phyloP scores from a whole-genome alignment of 1,140 invertebrate genomes.

The Aphelenchoides fujianensis region DNA sequence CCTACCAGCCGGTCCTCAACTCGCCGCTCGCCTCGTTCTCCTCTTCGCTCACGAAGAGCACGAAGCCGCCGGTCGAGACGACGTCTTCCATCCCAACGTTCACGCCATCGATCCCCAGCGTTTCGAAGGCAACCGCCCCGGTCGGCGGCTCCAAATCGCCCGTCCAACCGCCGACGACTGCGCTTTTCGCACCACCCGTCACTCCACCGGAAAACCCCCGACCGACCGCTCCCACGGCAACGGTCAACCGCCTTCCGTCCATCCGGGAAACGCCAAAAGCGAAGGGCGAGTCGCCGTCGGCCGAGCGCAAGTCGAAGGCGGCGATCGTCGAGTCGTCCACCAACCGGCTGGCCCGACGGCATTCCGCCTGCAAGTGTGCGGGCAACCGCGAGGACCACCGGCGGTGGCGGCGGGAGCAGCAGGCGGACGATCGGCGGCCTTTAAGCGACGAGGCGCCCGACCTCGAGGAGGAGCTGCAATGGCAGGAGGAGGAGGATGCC shows the following conservation, averaged over 20 bases:
- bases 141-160: no score
- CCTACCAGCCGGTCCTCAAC: not conserved
- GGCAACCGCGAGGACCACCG: slow-evolving; percentile 8
- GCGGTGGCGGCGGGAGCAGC: not conserved
- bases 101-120: not conserved
- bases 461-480: slow-evolving; percentile 11
- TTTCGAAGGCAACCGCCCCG: not conserved
- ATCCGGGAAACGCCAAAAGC: not conserved
- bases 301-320: slow-evolving; percentile 6
- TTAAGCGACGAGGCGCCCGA: not conserved
- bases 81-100: not conserved
- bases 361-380: slow-evolving; percentile 14
- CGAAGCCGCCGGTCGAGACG: not conserved
- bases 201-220: not conserved
- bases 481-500: slow-evolving; percentile 16
- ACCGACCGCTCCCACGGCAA: not conserved
- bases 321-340: slow-evolving; percentile 14
- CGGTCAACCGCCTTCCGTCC: not conserved
- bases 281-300: not conserved
- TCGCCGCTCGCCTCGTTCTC: not conserved
- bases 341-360: not conserved
- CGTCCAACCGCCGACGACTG: not conserved
- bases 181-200: not conserved
- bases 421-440: not conserved
- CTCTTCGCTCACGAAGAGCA: not conserved